phyloP scores from a whole-genome alignment of 92 coral and sea anemone species.

The Metridium senile region DNA sequence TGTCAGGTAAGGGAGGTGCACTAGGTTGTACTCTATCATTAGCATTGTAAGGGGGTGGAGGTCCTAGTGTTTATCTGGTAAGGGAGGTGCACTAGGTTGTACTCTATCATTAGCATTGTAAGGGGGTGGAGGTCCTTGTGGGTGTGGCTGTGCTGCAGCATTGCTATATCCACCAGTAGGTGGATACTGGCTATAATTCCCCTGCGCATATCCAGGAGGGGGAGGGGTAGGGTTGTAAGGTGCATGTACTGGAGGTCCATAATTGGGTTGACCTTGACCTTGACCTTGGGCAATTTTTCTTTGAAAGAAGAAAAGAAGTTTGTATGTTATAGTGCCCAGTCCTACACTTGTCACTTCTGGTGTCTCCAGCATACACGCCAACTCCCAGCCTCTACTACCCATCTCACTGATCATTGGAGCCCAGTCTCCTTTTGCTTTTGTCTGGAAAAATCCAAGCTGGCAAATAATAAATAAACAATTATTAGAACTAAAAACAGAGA shows the following conservation, averaged over 20 bases:
- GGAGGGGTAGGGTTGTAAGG: constrained; percentile 7
- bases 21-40: too few relatives aligned
- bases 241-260: constrained; percentile 54
- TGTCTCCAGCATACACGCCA: constrained; percentile 97
- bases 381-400: constrained; percentile 98
- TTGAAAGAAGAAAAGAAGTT: constrained; percentile 93
- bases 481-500: too few relatives aligned
- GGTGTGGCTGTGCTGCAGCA: constrained; percentile 70
- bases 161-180: constrained; percentile 50
- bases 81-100: constrained; percentile 85
- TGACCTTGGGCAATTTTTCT: constrained; percentile 69
- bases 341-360: constrained; percentile 91
- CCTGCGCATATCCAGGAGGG: constrained; percentile 36
- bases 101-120: constrained; percentile 36
- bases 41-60: too few relatives aligned
- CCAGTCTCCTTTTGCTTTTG: constrained; percentile 99
- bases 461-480: constrained; percentile 10
- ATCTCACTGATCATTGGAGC: constrained; percentile 95
- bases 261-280: constrained; percentile 53
- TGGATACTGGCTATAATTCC: constrained; percentile 30
- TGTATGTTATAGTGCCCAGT: constrained; percentile 91
- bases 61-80: constrained; percentile 32
- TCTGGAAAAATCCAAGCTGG: constrained; percentile 93
- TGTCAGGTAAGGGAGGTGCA: too few relatives aligned
- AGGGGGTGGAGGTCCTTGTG: constrained; percentile 76